These are phyloP conservation scores for Anas platyrhynchos DNA, from an alignment of 2,113 vertebrate species.

Conservation along the genomic window DNA sequence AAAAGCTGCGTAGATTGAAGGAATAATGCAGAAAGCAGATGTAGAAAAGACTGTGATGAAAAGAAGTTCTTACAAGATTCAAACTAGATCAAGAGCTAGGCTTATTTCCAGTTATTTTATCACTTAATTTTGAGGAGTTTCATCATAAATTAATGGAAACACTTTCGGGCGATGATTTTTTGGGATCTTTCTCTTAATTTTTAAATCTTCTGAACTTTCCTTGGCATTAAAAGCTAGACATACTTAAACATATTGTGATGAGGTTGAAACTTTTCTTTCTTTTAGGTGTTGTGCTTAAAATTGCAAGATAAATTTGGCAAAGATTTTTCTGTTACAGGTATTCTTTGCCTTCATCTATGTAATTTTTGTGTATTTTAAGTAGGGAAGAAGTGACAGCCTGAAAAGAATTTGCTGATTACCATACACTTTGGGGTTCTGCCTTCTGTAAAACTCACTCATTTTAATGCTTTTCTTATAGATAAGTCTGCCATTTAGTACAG, in stretches of 20 bases:
- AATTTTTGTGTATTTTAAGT: conserved; percentile 28
- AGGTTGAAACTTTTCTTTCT: neutral
- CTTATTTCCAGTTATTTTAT: neutral
- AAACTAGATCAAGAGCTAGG: neutral
- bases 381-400: conserved; percentile 49
- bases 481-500: conserved; percentile 93
- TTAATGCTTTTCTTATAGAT: conserved; percentile 83
- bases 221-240: neutral
- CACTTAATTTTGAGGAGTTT: neutral
- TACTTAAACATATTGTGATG: neutral
- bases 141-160: neutral
- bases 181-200: neutral
- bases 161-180: neutral
- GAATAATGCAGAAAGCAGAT: neutral
- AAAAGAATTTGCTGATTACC: conserved; percentile 53
- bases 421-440: conserved; percentile 52
- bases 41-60: neutral
- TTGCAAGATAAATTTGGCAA: conserved; percentile 18
- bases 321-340: neutral
- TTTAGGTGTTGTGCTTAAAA: conserved; percentile 15
- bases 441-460: conserved; percentile 58
- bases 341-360: conserved; percentile 40
- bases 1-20: neutral
- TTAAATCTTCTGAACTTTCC: neutral
- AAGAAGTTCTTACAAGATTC: neutral